Evolutionary conservation across 2,113 vertebrate species (phyloP), one percentile per base, ranked within the genome.

Genomic region (Psilopsiagon aymara): DNA sequence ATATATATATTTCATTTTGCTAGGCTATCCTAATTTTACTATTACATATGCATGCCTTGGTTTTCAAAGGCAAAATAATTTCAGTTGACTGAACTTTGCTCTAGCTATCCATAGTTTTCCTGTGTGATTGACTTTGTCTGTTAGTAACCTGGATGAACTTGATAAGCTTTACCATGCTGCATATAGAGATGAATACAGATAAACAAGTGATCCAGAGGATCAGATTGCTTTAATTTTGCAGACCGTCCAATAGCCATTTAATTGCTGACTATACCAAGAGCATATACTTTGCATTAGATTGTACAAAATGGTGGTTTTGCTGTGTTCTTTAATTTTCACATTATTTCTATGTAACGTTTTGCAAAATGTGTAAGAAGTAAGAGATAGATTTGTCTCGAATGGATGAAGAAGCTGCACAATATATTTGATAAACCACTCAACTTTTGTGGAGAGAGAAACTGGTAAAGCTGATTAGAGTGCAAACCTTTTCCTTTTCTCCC

Each of bases 11-110:
- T 74, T 86, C 20, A 69, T 78, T 92, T 92, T 84, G 19, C 76
- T 71, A 51, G 33, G 35, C 69, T 84, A 47, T 78, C 52, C 10
- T 55, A 37, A 88, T 92, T 90, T 81, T 55, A 25, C 52, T 84
- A 31, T 82, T 81, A 71, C 73, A 24, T 81, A 86, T 78, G 60
- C 64, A 66, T 82, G 73, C 39, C 43, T 92, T 88, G 28, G 81
- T 96, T 95, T 83, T 91, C 73, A 93, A 92, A 86, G 76, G 43
- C 46, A 59, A 94, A 95, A 77, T 37, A 2, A 55, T 84, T 93
- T 84, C 35, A 19, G 7, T 79, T 88, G 55, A 11, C n/a, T 84
- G 35, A 91, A 71, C 55, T 78, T 52, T 92, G 52, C 29, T 35
- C 55, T 33, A 19, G 24, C 16, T 10, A n/a, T 71, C 67, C 2